phyloP scores from a whole-genome alignment of 2,797 vertebrate species.

The Phalloptychus januarius region DNA sequence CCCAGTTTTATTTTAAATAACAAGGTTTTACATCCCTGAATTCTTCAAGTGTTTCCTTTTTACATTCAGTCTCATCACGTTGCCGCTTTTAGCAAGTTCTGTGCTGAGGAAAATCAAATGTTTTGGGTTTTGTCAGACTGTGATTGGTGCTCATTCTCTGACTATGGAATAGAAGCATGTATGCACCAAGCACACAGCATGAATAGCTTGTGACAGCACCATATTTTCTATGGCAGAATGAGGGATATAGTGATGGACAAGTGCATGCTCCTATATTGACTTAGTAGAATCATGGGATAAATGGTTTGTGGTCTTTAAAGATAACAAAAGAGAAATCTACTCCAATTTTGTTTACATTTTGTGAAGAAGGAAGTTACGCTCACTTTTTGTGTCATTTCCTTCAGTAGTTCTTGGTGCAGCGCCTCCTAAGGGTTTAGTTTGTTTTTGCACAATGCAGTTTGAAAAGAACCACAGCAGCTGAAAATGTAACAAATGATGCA shows the following conservation, averaged over 20 bases:
- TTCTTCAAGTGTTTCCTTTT: conserved; percentile 13
- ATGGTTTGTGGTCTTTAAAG: too few species aligned
- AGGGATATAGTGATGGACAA: background rate
- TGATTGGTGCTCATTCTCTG: conserved; percentile 1
- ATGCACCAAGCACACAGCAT: conserved; percentile 3
- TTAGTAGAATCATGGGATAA: too few species aligned
- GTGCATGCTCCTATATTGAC: background rate
- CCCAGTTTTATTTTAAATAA: conserved; percentile 3
- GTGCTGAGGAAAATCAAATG: conserved; percentile 22
- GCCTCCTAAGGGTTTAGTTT: too few species aligned
- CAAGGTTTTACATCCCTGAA: background rate
- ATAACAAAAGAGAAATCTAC: too few species aligned
- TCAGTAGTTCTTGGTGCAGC: too few species aligned
- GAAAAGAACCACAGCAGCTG: too few species aligned
- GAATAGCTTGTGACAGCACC: conserved; percentile 4
- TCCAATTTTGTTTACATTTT: too few species aligned
- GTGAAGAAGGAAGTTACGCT: too few species aligned
- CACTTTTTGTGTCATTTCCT: too few species aligned
- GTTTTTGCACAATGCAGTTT: too few species aligned
- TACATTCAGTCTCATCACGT: conserved; percentile 12
- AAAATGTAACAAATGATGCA: too few species aligned
- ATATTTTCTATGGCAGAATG: background rate
- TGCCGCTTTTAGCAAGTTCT: background rate
- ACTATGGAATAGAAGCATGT: conserved; percentile 10
- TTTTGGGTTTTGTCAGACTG: conserved; percentile 26